A percentile compares a stretch with the other conserved stretches of the same genome.
phyloP scores from a whole-genome alignment of 35 echinoderm and acorn worm genomes.

The Lytechinus variegatus region DNA sequence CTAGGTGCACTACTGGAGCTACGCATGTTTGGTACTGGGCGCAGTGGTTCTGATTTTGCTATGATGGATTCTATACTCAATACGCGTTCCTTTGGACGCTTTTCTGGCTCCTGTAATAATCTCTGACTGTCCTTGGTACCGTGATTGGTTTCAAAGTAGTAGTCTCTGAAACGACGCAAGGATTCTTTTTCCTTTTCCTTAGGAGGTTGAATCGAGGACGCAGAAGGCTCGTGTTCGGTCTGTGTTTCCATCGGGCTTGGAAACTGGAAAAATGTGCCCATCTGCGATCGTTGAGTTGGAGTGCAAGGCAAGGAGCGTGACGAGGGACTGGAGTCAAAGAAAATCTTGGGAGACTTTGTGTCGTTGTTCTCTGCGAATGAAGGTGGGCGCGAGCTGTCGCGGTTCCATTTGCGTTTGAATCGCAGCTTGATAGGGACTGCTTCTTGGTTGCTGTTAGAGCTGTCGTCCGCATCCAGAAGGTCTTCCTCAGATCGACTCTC shows the following conservation, averaged over 20 bases:
- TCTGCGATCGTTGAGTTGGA: conserved; percentile 75
- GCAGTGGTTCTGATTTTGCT: conserved; percentile 32
- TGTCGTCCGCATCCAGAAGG: conserved; percentile 18
- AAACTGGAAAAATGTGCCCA: conserved; percentile 88
- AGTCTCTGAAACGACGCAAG: conserved; percentile 77
- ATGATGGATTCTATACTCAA: conserved; percentile 77
- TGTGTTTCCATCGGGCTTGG: conserved; percentile 72
- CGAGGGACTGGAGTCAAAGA: conserved; percentile 60
- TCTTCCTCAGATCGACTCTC: conserved; percentile 73
- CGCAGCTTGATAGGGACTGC: conserved; percentile 92
- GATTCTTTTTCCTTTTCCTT: conserved; percentile 59
- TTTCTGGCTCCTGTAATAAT: conserved; percentile 45
- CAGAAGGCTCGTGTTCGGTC: conserved; percentile 51
- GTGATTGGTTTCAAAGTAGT: conserved; percentile 80
- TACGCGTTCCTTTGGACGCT: conserved; percentile 60
- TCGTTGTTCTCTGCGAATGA: conserved; percentile 76
- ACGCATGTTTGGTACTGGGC: conserved; percentile 28
- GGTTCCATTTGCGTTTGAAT: conserved; percentile 95
- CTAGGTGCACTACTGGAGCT: conserved; percentile 46
- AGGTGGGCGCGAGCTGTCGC: conserved; percentile 76
- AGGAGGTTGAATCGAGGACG: not conserved
- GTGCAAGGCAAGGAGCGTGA: conserved; percentile 89
- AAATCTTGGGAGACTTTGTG: conserved; percentile 95
- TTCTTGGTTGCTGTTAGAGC: not conserved
- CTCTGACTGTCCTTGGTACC: conserved; percentile 47